Evolutionary conservation across 2,888 invertebrate genomes (phyloP), one percentile per base, ranked within the genome.

Genomic region (Liodrosophila aerea): DNA sequence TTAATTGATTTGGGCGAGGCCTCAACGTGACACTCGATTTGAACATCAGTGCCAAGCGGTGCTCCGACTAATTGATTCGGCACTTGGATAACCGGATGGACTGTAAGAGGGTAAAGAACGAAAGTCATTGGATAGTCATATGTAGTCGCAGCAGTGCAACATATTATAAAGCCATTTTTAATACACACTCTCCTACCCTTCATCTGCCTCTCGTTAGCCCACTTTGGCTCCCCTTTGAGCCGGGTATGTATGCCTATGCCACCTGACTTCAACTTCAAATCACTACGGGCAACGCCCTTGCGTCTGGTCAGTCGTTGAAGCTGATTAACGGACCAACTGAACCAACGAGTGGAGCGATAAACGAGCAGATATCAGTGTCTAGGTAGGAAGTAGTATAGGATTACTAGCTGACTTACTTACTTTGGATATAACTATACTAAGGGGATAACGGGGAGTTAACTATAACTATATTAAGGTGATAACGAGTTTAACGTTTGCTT

Each of bases 61-160:
- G 96, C 96, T 16, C 96, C 96, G 64, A 97, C 96, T 89, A 97
- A 92, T 92, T 97, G 97, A 91, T 96, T 97, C 56, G 97, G 97
- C 68, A 97, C 96, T 91, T 95, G 95, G 88, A 97, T 96, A 85
- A 95, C 95, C 11, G 97, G 97, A 89, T 95, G 94, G 92, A 97
- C 97, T 97, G 92, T 54, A 88, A 85, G 31, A 33, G n/a, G 15
- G 36, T 7, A 11, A 13, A 15, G 22, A 27, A 15, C 16, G 12
- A 31, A 27, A 36, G 51, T 51, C 64, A 59, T 39, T 59, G 45
- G 18, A 59, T 31, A 44, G 27, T 56, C 44, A 39, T 64, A 47
- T 64, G 51, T 47, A 39, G 52, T 43, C 36, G 49, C 68, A 64
- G 56, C 62, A 62, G 68, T 60, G 68, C 60, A 49, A 54, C 60